phyloP scores from a whole-genome alignment of 2,113 vertebrate genomes.

The Pontoporia blainvillei region DNA sequence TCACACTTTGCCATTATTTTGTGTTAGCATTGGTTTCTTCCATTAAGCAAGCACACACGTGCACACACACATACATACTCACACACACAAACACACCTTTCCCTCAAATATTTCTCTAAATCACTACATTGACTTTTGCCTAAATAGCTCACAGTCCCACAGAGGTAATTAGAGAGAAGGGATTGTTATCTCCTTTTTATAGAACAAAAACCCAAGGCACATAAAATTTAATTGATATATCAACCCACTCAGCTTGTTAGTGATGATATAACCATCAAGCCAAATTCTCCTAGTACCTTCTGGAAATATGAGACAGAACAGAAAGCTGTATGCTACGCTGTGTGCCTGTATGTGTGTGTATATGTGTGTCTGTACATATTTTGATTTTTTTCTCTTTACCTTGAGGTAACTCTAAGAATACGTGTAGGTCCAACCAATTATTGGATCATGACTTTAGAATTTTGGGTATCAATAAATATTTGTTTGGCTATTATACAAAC shows the following conservation, averaged over 20 bases:
- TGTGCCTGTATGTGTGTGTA: not conserved
- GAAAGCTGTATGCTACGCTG: not conserved
- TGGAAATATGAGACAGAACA: not conserved
- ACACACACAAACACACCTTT: not conserved
- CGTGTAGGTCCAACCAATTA: not conserved
- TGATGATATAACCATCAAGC: not conserved
- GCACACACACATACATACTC: fast-evolving
- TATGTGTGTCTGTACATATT: not conserved
- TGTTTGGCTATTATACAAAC: not conserved
- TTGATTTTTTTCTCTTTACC: not conserved
- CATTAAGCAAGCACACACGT: not conserved
- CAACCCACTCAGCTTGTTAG: conserved; percentile 41
- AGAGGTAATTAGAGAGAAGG: conserved; percentile 46
- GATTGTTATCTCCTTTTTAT: conserved; percentile 48
- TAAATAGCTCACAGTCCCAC: conserved; percentile 48
- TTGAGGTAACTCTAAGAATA: not conserved
- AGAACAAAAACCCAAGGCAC: conserved; percentile 34
- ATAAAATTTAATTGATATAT: conserved; percentile 65
- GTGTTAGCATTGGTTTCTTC: not conserved
- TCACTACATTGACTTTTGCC: conserved; percentile 26
- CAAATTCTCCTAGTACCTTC: not conserved
- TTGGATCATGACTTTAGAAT: not conserved
- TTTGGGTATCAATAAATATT: not conserved
- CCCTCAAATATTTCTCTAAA: conserved; percentile 6
- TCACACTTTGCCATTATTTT: not conserved